Base-by-base conservation (phyloP, 2,113 vertebrate species). In the Toxotes jaculatrix region DNA sequence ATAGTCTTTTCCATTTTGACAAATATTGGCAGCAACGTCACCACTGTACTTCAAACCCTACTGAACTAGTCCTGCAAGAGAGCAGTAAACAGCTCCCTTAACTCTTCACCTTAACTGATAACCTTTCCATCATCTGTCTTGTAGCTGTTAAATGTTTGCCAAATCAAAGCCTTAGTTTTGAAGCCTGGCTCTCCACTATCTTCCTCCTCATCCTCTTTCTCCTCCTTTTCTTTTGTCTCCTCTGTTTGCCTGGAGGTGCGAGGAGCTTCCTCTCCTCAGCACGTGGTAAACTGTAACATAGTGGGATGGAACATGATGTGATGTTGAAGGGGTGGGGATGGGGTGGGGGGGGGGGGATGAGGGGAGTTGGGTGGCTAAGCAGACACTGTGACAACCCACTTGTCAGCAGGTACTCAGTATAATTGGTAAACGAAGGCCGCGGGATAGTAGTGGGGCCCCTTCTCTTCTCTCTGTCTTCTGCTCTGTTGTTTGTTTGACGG, bases 391-490 rank as follows among this genome's bases (percentile, higher is more conserved):
- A 95, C 94, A 94, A 84, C 93, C 86, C 91, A 95, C 94, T 95
- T 96, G 95, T 96, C 95, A 95, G 94, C 93, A 96, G 95, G 94
- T 94, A 94, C 93, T 95, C 93, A 92, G 92, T 92, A 90, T 96
- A 95, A 96, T 96, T 95, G 95, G 95, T 95, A 95, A 95, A 95
- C 90, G 94, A 93, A 89, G 93, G 93, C 93, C 90, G 84, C 85
- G 73, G 95, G 94, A 95, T 79, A 83, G 92, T 83, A 83, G 92
- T 63, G 82, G 74, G 87, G 89, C 88, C 87, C 88, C 77, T 77
- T 90, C 81, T 70, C 85, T 83, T 67, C 68, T 67, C 86, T 74
- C 74, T 84, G 75, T 89, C 80, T 90, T 66, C 85, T 74, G 66
- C 77, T 87, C 87, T 38, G 79, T 71, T 92, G 85, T 89, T 77